These are phyloP conservation scores for Torymus auratus DNA, from an alignment of 2,888 invertebrate genomes.

Conservation along the genomic window DNA sequence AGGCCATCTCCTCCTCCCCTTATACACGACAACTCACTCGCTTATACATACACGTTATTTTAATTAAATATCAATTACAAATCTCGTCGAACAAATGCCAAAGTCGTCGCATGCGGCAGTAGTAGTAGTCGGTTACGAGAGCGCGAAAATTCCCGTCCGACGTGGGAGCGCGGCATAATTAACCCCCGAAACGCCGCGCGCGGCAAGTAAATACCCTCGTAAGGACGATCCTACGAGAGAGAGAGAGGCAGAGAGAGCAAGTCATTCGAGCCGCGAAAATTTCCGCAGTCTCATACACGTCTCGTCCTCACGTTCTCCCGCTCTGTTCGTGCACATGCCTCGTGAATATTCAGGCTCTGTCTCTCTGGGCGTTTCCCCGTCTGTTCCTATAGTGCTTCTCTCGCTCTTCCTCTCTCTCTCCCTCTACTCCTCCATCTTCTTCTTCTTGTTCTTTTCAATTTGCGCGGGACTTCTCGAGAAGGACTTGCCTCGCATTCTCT, in stretches of 20 bases:
- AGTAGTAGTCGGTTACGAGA: too few species aligned
- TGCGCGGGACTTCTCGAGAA: too few species aligned
- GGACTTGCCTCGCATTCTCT: neutral
- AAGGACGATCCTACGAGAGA: neutral
- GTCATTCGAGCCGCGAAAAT: conserved; percentile 7
- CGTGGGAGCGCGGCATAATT: neutral
- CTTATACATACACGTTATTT: too few species aligned
- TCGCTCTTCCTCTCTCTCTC: conserved; percentile 15
- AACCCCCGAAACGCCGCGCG: neutral
- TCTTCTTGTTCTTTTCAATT: neutral
- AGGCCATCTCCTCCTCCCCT: too few species aligned
- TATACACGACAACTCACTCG: too few species aligned
- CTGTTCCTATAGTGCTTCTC: conserved; percentile 6
- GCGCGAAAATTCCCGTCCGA: neutral
- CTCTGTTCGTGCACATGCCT: neutral
- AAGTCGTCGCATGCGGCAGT: too few species aligned
- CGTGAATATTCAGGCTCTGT: conserved; percentile 46
- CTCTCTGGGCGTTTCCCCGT: neutral
- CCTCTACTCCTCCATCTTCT: neutral
- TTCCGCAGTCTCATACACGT: conserved; percentile 18
- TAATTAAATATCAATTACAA: too few species aligned
- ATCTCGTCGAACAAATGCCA: too few species aligned
- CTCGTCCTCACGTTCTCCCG: conserved; percentile 26
- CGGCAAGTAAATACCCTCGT: neutral
- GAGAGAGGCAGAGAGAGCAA: neutral